Base-by-base conservation (phyloP, 92 coral and sea anemone genomes). In the Phymanthus crucifer region DNA sequence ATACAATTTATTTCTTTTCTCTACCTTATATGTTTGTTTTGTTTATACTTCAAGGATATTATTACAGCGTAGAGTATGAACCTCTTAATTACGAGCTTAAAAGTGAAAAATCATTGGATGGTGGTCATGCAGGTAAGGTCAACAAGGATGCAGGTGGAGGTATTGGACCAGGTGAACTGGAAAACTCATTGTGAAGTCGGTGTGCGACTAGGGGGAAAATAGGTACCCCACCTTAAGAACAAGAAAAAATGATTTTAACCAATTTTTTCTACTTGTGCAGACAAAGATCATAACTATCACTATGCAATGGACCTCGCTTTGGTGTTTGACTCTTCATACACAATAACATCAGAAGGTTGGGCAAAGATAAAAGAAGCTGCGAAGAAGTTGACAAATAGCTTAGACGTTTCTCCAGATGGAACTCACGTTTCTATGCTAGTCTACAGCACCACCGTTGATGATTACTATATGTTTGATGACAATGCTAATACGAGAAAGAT, bases 281-380 rank as follows among this genome's bases (percentile, higher is more conserved):
- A 0, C 14, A 61, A 61, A 76, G 80, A 76, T 21, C 19, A 45
- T 12, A 85, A 23, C 17, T 74, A 81, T 40, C 91, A 84, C 71
- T 58, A 73, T 38, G 72, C 70, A 19, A 68, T 88, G 85, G 91
- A 88, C 79, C 37, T 88, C 11, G 91, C 76, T 21, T 34, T 88
- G 26, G 64, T 88, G 14, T 70, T 88, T 52, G 91, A 88, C 86
- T 83, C 91, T 17, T 88, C 91, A 6, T 80, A 79, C 72, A 61
- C 83, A 57, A 80, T 88, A 11, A 78, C 85, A 3, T 57, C 77
- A 26, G 58, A 78, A 23, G 82, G 82, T 18, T 88, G 91, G 91
- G 80, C 43, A 64, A 66, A 56, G n/a, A 71, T 84, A 36, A 88
- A 88, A 40, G 71, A 83, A 23, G 81, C 82, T 8, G 91, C 74